Base-by-base conservation (phyloP, 1,140 invertebrate genomes). In the Drosophila kikkawai region DNA sequence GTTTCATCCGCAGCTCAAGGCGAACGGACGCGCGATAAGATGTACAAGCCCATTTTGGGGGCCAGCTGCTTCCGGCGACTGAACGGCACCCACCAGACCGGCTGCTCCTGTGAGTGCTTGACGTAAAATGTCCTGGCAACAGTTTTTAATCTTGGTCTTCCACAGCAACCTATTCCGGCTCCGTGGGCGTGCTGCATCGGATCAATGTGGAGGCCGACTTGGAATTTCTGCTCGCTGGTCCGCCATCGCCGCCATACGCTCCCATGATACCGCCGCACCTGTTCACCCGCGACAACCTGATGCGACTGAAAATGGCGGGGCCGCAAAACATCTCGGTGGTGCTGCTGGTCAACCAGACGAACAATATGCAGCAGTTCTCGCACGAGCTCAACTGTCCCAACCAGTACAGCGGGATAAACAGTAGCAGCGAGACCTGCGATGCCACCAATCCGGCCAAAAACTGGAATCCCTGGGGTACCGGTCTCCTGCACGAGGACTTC, bases 61-160 rank as follows among this genome's bases (percentile, higher is more conserved):
- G 94, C 95, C 66, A 95, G 96, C 55, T 99, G 98, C 94, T 98
- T 98, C 91, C 94, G 97, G 79, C 94, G 97, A 75, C 93, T 99
- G 42, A 99, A 99, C 95, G 97, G 96, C 48, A 98, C 98, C 19
- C 97, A 99, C 94, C 97, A 98, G 93, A 96, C 97, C 90, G 98
- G 98, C 65, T 99, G 98, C 93, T 95, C 96, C 41, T 98, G 97
- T 97, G 95, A 96, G 95, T 95, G 37, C 3, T 50, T 32, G 11
- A 1, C 13, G 19, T 8, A 44, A 48, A 47, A 17, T 29, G 41
- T 37, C 3, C 13, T 22, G 6, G 2, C 4, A 15, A 19, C 12
- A 11, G 13, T 15, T 57, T 41, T 0, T 53, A 50, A 45, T 19
- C 4, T 41, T 59, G 50, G 7, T 11, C 6, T 41, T 26, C 19